phyloP scores from a whole-genome alignment of 2,113 vertebrate species.

The Aegotheles bennettii region DNA sequence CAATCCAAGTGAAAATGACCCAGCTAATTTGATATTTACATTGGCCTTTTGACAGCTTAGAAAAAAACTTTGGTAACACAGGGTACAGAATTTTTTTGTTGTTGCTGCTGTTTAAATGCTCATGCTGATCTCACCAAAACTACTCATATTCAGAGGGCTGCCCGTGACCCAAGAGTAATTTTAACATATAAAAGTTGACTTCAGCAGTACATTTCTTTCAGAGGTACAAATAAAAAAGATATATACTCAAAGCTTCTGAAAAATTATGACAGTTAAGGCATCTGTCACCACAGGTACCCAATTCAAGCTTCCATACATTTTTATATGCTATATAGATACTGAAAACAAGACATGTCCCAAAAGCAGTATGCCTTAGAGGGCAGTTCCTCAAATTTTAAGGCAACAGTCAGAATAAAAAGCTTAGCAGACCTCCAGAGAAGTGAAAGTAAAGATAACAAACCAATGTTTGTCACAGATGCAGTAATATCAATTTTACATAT shows the following conservation, averaged over 20 bases:
- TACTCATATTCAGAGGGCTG: not conserved
- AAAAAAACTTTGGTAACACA: not conserved
- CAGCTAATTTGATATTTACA: not conserved
- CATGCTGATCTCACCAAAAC: not conserved
- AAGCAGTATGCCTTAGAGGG: not conserved
- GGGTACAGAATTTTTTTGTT: not conserved
- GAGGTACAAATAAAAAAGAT: not conserved
- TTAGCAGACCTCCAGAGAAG: not conserved
- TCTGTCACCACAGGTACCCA: not conserved
- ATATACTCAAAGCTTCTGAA: not conserved
- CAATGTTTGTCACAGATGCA: not conserved
- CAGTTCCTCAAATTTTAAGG: not conserved
- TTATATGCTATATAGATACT: not conserved
- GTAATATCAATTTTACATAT: not conserved
- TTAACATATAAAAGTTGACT: not conserved
- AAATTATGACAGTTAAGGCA: not conserved
- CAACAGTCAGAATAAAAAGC: not conserved
- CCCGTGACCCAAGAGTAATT: not conserved
- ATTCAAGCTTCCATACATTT: not conserved
- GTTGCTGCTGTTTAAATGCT: not conserved
- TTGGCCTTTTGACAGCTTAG: not conserved
- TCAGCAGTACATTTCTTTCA: not conserved
- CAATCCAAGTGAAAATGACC: not conserved
- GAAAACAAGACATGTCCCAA: not conserved
- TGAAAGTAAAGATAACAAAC: not conserved